Percentiles rank a stretch among this genome's conserved stretches.
These are phyloP conservation scores for Catalaphyllia jardinei DNA, from an alignment of 64 coral and sea anemone species.

Conservation along the genomic window DNA sequence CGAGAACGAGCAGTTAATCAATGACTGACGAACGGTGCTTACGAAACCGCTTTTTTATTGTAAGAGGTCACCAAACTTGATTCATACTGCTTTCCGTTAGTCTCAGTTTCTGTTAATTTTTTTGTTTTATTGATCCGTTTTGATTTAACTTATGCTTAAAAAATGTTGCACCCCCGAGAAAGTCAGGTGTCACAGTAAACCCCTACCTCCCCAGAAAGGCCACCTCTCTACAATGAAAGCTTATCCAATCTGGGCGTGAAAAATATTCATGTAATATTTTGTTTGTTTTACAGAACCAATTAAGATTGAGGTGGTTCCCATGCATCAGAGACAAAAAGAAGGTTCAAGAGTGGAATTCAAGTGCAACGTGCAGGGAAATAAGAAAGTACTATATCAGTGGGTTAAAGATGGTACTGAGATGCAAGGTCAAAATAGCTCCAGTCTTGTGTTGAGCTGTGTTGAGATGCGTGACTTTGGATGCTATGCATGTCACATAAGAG, in stretches of 20 bases:
- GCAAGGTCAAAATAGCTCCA: neutral
- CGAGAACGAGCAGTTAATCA: no score
- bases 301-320: neutral
- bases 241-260: neutral
- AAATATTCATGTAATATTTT: neutral
- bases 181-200: no score
- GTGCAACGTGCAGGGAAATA: neutral
- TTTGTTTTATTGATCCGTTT: no score
- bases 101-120: no score
- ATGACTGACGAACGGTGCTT: no score
- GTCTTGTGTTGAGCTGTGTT: neutral
- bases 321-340: neutral
- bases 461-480: neutral
- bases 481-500: neutral
- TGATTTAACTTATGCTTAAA: no score
- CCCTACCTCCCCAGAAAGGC: no score
- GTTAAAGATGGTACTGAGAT: neutral
- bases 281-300: neutral
- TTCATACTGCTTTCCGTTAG: no score
- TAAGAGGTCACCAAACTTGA: no score
- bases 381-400: neutral
- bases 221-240: no score
- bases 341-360: neutral
- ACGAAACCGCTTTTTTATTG: no score
- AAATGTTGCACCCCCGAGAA: no score